Percentiles rank a stretch among this genome's conserved stretches.
Evolutionary conservation across 2,113 vertebrate species (phyloP).

Genomic region (western clawed frog (Xenopus tropicalis)): DNA sequence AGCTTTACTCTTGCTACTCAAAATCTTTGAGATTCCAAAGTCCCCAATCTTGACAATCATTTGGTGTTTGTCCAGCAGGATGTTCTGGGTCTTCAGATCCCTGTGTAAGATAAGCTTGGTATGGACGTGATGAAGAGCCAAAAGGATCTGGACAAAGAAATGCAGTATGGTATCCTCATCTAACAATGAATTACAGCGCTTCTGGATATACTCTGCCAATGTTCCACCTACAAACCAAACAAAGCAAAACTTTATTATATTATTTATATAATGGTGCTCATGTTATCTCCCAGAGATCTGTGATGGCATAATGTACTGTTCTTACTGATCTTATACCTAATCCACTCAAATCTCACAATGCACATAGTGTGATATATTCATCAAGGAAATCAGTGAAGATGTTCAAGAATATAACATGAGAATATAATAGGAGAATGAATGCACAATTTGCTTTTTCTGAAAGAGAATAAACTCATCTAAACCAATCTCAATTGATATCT

Average conservation of each 20-base stretch:
- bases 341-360: too few relatives aligned
- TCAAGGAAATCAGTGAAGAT: too few relatives aligned
- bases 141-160: constrained; percentile 95
- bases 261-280: not conserved
- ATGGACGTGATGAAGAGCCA: constrained; percentile 93
- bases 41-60: constrained; percentile 96
- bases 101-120: constrained; percentile 95
- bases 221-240: constrained; percentile 78
- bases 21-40: constrained; percentile 97
- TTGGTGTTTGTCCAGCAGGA: constrained; percentile 93
- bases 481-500: too few relatives aligned
- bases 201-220: constrained; percentile 92
- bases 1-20: constrained; percentile 98
- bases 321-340: too few relatives aligned
- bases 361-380: too few relatives aligned
- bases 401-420: too few relatives aligned
- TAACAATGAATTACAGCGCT: constrained; percentile 91
- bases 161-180: constrained; percentile 97
- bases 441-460: too few relatives aligned
- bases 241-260: not conserved
- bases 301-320: not conserved
- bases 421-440: too few relatives aligned
- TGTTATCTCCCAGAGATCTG: too few relatives aligned
- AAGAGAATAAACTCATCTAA: too few relatives aligned
- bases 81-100: constrained; percentile 98